A percentile compares a stretch with the other conserved stretches of the same genome.
phyloP scores from a whole-genome alignment of 2,888 invertebrate genomes.

The Machimus rusticus region DNA sequence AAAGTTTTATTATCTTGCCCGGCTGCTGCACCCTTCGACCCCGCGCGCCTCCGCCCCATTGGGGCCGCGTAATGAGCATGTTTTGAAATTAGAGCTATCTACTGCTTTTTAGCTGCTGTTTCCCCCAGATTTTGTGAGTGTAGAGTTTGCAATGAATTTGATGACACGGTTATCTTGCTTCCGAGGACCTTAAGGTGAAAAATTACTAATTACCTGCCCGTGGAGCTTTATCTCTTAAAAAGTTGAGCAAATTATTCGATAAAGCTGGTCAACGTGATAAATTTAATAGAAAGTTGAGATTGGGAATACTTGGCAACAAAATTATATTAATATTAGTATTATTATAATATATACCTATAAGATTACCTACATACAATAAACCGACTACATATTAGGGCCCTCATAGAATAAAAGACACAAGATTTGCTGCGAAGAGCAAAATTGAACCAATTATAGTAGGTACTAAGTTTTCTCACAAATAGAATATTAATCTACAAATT shows the following conservation, averaged over 20 bases:
- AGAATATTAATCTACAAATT: too few species aligned
- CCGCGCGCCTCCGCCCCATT: background rate
- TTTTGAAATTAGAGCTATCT: slow-evolving; percentile 43
- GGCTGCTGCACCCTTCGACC: slow-evolving; percentile 11
- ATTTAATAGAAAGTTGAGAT: background rate
- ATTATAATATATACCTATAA: too few species aligned
- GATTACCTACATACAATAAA: too few species aligned
- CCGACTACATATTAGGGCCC: too few species aligned
- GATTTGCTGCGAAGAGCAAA: too few species aligned
- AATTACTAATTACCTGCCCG: slow-evolving; percentile 29
- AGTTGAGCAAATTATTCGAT: background rate
- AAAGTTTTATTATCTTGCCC: slow-evolving; percentile 45
- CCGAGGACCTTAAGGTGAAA: slow-evolving; percentile 24
- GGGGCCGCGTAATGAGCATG: slow-evolving; percentile 40
- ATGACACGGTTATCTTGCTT: slow-evolving; percentile 34
- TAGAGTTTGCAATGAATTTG: slow-evolving; percentile 18
- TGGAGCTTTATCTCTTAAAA: background rate
- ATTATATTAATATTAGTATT: background rate
- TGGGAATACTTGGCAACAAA: too few species aligned
- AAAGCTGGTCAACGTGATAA: background rate
- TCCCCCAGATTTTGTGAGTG: slow-evolving; percentile 15
- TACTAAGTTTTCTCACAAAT: too few species aligned
- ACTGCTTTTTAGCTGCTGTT: background rate
- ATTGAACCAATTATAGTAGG: too few species aligned
- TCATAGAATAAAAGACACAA: too few species aligned